These are phyloP conservation scores for Drosophila sordidula DNA, from an alignment of 2,888 invertebrate genomes.

Conservation along the genomic window DNA sequence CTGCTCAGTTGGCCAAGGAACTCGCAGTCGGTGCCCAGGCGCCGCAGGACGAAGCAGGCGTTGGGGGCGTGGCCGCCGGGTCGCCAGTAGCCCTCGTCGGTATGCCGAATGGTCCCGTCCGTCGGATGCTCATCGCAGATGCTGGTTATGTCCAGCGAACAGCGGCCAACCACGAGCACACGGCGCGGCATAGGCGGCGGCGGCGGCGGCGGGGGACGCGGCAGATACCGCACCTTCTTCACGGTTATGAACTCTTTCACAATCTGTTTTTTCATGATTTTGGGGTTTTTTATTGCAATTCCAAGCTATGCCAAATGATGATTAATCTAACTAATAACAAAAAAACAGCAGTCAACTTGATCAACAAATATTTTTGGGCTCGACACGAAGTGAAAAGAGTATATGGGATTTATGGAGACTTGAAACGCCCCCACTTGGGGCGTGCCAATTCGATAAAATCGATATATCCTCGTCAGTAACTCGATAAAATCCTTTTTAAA, in stretches of 20 bases:
- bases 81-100: conserved; percentile 87
- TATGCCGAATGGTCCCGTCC: conserved; percentile 87
- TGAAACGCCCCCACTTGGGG: no score
- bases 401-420: no score
- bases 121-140: conserved; percentile 87
- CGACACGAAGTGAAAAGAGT: no score
- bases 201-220: conserved; percentile 28
- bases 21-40: conserved; percentile 86
- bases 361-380: neutral
- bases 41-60: conserved; percentile 87
- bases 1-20: conserved; percentile 87
- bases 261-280: conserved; percentile 65
- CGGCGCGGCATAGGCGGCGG: conserved; percentile 38
- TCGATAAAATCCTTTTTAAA: no score
- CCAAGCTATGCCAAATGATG: conserved; percentile 11
- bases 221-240: conserved; percentile 61
- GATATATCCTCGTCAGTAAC: no score
- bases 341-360: conserved; percentile 8
- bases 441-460: no score
- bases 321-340: neutral
- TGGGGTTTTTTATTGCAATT: conserved; percentile 25
- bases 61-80: conserved; percentile 90
- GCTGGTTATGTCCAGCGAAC: conserved; percentile 88
- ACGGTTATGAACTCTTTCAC: conserved; percentile 65
- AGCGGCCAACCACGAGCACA: conserved; percentile 87